Percentiles rank a stretch among this genome's conserved stretches.
These are phyloP conservation scores for Serranus cabrilla DNA, from an alignment of 2,797 vertebrate species.

Conservation along the genomic window DNA sequence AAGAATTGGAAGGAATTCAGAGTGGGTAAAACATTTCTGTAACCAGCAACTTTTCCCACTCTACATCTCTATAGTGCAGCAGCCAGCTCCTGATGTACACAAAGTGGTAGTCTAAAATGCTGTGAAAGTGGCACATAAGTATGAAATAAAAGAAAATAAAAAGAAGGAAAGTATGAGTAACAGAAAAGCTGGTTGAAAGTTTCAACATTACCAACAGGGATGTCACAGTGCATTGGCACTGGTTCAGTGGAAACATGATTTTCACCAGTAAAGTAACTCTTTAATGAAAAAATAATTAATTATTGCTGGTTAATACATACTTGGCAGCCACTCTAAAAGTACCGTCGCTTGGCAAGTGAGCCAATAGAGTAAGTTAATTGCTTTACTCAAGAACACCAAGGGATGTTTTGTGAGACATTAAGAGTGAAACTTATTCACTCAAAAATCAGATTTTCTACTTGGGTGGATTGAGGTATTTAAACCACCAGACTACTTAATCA, in stretches of 20 bases:
- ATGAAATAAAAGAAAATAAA: too few relatives aligned
- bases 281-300: not conserved
- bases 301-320: not conserved
- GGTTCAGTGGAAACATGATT: not conserved
- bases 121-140: too few relatives aligned
- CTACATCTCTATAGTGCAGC: too few relatives aligned
- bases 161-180: too few relatives aligned
- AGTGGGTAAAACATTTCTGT: too few relatives aligned
- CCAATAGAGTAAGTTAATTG: not conserved
- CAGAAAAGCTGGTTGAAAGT: too few relatives aligned
- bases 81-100: too few relatives aligned
- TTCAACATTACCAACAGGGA: too few relatives aligned
- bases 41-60: too few relatives aligned
- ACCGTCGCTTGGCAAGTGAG: not conserved
- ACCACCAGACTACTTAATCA: conserved; percentile 6
- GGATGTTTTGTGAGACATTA: not conserved
- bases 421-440: conserved; percentile 18
- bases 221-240: too few relatives aligned
- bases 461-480: not conserved
- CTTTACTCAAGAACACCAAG: not conserved
- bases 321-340: not conserved
- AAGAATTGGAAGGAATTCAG: too few relatives aligned
- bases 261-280: not conserved
- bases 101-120: too few relatives aligned
- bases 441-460: conserved; percentile 13